Base-by-base conservation (phyloP, 2,888 invertebrate species). In the Eulithis testata region DNA sequence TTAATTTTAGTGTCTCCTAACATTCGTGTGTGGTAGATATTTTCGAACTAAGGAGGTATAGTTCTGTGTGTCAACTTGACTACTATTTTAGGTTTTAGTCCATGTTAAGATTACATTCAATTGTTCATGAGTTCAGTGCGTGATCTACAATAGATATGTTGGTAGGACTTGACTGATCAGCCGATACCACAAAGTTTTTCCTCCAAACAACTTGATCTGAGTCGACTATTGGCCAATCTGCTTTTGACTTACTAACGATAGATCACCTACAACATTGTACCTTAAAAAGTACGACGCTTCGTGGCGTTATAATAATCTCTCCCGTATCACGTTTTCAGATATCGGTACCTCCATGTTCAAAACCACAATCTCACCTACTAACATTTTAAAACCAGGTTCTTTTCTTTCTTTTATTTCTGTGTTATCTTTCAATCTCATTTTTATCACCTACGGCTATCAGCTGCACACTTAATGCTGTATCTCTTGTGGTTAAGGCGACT, bases 311-410 rank as follows among this genome's bases (percentile, higher is more conserved):
- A 21, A 2, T 21, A 21, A 21, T 21, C 21, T 21, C 31, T 31
- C 2, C 47, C 44, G 44, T 51, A 27, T 51, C 7, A 51, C 51
- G 51, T 52, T 69, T 68, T 66, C 66, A 73, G 71, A 61, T 53
- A 54, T 40, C 9, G 3, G 55, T 67, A 68, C 60, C 45, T 59
- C 63, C 55, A 68, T 65, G 37, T 64, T 44, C 2, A 36, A 52
- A 59, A 21, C 9, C 12, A 7, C 58, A 47, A 37, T 51, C 37
- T 60, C 57, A 58, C 58, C 62, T 59, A 64, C 69, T 66, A 66
- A 70, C 66, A 53, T 56, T 60, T 3, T 50, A 63, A 58, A 63
- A 36, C 52, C 68, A 54, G 45, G 69, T 76, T 70, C 54, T 53
- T 55, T 59, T 65, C 61, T 56, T 66, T 63, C 6, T 65, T 70